Conservation (phyloP, 2,797 vertebrate species). For the Chelidonichthys spinosus region DNA sequence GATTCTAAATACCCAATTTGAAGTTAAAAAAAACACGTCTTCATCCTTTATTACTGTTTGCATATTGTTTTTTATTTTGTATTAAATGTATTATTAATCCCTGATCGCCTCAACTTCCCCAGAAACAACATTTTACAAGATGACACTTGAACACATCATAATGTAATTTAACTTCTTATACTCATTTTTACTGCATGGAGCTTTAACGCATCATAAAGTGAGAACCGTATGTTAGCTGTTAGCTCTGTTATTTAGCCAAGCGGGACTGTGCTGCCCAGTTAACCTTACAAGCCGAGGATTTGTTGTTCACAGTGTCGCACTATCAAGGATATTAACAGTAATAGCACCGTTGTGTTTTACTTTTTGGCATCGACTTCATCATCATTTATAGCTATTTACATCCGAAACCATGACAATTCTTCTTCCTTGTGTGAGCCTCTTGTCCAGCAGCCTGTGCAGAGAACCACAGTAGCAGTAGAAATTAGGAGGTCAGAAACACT, state of each 20-base stretch:
- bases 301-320: neutral
- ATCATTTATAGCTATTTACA: neutral
- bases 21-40: too few species aligned
- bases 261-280: neutral
- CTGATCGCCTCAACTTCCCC: neutral
- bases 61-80: neutral
- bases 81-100: neutral
- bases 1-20: neutral
- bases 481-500: slow-evolving; percentile 4
- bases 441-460: slow-evolving; percentile 5
- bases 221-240: neutral
- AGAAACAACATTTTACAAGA: neutral
- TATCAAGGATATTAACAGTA: neutral
- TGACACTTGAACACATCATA: neutral
- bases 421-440: neutral
- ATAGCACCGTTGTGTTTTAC: too few species aligned
- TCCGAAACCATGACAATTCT: neutral
- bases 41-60: neutral
- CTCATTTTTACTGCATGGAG: neutral
- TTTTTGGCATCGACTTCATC: neutral
- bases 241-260: too few species aligned
- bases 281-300: too few species aligned
- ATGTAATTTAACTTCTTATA: neutral
- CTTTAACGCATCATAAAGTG: neutral
- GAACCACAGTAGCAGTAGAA: slow-evolving; percentile 9